These are phyloP conservation scores for Bungarus multicinctus DNA, from an alignment of 2,113 vertebrate species.

Conservation along the genomic window DNA sequence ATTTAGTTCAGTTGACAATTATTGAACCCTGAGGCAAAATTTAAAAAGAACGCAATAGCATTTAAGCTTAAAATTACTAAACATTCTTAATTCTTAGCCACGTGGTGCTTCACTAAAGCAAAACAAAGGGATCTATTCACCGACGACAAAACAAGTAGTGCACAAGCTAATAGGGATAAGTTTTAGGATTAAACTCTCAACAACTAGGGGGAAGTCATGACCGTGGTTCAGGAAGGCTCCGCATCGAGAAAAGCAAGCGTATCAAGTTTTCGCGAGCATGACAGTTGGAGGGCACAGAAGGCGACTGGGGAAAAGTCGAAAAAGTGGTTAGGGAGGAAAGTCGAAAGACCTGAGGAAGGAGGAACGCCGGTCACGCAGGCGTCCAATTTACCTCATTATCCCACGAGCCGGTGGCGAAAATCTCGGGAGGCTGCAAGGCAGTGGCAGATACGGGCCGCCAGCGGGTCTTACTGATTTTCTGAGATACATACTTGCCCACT, in stretches of 20 bases:
- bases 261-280: not conserved
- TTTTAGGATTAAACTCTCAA: not conserved
- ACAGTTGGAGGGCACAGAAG: not conserved
- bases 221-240: not conserved
- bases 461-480: slow-evolving; percentile 89
- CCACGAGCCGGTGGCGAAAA: slow-evolving; percentile 91
- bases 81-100: not conserved
- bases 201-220: not conserved
- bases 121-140: not conserved
- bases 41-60: not conserved
- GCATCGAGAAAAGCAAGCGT: not conserved
- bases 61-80: not conserved
- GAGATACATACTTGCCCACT: slow-evolving; percentile 89
- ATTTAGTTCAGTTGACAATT: not conserved
- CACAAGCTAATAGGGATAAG: not conserved
- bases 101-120: not conserved
- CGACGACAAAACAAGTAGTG: not conserved
- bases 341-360: not conserved
- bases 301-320: too few relatives aligned
- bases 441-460: slow-evolving; percentile 83
- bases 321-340: not conserved
- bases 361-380: rapidly evolving
- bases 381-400: slow-evolving; percentile 85
- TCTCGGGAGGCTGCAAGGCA: slow-evolving; percentile 77
- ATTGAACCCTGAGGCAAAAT: not conserved